Evolutionary conservation across 2,113 vertebrate genomes (phyloP), one percentile per base, ranked within the genome.

Genomic region (Fulmarus glacialis): DNA sequence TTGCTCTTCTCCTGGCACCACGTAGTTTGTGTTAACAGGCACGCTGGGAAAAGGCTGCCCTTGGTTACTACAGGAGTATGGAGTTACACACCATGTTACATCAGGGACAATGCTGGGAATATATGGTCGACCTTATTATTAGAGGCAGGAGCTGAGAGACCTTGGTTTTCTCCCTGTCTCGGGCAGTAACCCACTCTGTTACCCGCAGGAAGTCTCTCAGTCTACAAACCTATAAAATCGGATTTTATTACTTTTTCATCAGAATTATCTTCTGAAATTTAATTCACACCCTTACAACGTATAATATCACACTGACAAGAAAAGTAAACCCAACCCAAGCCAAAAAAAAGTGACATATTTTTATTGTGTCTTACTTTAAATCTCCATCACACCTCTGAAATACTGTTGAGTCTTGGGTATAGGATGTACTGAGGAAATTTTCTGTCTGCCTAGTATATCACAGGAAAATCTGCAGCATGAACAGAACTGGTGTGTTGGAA

Each of bases 51-150:
- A 40, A 59, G 40, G 40, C 52, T 75, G 47, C 26, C 1, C 43
- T 36, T 48, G 24, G 6, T 75, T 53, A 34, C 53, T 66, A 0
- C 53, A 45, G 53, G 60, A 56, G 48, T 55, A 8, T 3, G 9
- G 59, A 52, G 50, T 29, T 80, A 14, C 6, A 23, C 22, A 52
- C 42, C 0, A 0, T 58, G 6, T 22, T 71, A 42, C 19, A 15
- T 16, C 42, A 27, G 26, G 43, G 26, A 15, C 12, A 55, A 1
- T 53, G 18, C 68, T 75, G 55, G 48, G 16, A 50, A 12, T 53
- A 3, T 26, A 6, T 12, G 6, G 59, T 78, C 3, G 3, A 30
- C 45, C 26, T 71, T 50, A 18, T 12, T 64, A 18, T 48, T 55
- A 62, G 50, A 30, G 42, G n/a, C 32, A 42, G 42, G 45, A 73